Percentiles rank a stretch among this genome's conserved stretches.
Evolutionary conservation across 2,797 vertebrate species (phyloP).

Genomic region (Takifugu ocellatus): DNA sequence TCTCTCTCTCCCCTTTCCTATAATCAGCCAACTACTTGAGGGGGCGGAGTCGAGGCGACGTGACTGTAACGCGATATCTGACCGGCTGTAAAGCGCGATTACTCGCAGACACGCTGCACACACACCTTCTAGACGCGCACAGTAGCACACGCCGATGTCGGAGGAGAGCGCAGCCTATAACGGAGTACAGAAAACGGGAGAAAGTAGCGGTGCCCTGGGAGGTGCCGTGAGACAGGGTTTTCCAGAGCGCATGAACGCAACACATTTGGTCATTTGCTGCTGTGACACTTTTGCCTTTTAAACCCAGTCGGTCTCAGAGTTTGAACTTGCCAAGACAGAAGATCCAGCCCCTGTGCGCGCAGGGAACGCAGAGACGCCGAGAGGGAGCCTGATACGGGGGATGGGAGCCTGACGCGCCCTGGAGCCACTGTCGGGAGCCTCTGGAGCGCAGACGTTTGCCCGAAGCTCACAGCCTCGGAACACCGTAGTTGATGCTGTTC

Average conservation of each 20-base stretch:
- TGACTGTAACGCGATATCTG: slow-evolving; percentile 85
- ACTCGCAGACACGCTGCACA: slow-evolving; percentile 70
- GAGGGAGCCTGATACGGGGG: slow-evolving; percentile 5
- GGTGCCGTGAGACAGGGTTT: slow-evolving; percentile 15
- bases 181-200: background rate
- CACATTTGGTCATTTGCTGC: background rate
- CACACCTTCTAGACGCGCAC: slow-evolving; percentile 47
- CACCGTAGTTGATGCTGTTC: slow-evolving; percentile 22
- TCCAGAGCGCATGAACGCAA: slow-evolving; percentile 2
- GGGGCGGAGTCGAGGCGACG: slow-evolving; percentile 79
- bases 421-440: slow-evolving; percentile 35
- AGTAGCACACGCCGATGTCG: slow-evolving; percentile 29
- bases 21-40: slow-evolving; percentile 73
- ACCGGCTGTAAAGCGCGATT: slow-evolving; percentile 74
- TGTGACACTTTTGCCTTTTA: slow-evolving; percentile 2
- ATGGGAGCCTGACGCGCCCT: slow-evolving; percentile 22
- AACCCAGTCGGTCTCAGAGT: slow-evolving; percentile 1
- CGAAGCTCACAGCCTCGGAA: slow-evolving; percentile 27
- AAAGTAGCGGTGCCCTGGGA: slow-evolving; percentile 23
- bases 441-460: slow-evolving; percentile 13
- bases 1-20: slow-evolving; percentile 40
- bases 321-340: slow-evolving; percentile 12
- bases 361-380: slow-evolving; percentile 28
- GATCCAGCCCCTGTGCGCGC: slow-evolving; percentile 37
- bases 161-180: slow-evolving; percentile 27